phyloP scores from a whole-genome alignment of 1,140 invertebrate genomes.

The Notospermus geniculatus region DNA sequence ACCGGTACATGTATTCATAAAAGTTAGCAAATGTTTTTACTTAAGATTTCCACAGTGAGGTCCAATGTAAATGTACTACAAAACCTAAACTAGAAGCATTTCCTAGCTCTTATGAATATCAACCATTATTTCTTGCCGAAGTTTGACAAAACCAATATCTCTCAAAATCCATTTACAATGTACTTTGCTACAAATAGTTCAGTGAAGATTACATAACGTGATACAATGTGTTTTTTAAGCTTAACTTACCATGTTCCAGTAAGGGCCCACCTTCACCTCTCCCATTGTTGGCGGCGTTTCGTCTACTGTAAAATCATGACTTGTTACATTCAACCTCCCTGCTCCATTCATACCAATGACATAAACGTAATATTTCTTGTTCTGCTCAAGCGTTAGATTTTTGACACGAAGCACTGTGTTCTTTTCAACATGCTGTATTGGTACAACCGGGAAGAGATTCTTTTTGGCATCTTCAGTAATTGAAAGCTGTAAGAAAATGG shows the following conservation, averaged over 20 bases:
- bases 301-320: constrained; percentile 22
- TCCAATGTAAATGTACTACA: too few species aligned
- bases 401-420: constrained; percentile 26
- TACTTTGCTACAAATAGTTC: too few species aligned
- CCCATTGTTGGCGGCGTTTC: constrained; percentile 23
- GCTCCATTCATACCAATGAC: constrained; percentile 31
- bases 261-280: constrained; percentile 26
- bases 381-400: constrained; percentile 22
- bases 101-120: too few species aligned
- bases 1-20: too few species aligned
- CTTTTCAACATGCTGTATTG: constrained; percentile 24
- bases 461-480: constrained; percentile 21
- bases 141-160: too few species aligned
- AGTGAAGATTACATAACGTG: too few species aligned
- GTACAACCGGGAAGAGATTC: constrained; percentile 25
- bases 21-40: too few species aligned
- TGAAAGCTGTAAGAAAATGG: constrained; percentile 30
- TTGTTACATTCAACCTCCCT: constrained; percentile 25
- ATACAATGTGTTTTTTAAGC: too few species aligned
- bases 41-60: too few species aligned
- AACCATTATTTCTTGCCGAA: too few species aligned
- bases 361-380: constrained; percentile 27
- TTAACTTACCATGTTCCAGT: constrained; percentile 33
- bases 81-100: too few species aligned
- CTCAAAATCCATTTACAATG: too few species aligned